A percentile compares a stretch with the other conserved stretches of the same genome.
Evolutionary conservation across 2,888 invertebrate species (phyloP).

Genomic region (Mylabris sibirica): DNA sequence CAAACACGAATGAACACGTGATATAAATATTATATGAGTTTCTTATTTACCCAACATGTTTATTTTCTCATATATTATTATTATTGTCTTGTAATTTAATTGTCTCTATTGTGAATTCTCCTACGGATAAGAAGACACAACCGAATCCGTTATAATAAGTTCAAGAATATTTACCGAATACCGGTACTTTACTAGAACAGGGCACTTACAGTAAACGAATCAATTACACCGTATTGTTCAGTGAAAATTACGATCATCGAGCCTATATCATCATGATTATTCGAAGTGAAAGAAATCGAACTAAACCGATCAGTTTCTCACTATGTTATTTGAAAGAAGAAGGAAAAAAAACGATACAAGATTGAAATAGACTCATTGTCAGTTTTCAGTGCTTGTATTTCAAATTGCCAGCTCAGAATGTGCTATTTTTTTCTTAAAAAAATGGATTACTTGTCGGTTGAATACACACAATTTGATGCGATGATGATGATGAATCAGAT

Average conservation of each 20-base stretch:
- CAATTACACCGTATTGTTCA: not conserved
- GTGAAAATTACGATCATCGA: not conserved
- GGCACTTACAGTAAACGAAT: not conserved
- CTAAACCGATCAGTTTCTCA: not conserved
- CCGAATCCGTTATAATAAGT: constrained; percentile 1
- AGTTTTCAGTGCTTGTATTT: no score
- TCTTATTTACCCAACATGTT: not conserved
- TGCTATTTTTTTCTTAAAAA: no score
- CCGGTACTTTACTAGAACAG: not conserved
- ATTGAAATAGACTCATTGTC: not conserved
- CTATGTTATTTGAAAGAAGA: no score
- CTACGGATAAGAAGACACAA: not conserved
- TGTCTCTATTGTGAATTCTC: not conserved
- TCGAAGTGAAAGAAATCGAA: no score
- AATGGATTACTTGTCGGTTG: no score
- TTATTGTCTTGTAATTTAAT: not conserved
- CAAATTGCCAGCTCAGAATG: no score
- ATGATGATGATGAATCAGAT: no score
- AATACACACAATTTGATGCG: no score
- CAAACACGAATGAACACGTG: constrained; percentile 2
- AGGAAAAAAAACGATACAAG: no score
- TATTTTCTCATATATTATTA: not conserved
- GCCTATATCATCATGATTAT: no score
- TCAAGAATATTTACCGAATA: not conserved
- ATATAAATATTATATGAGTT: not conserved